These are phyloP conservation scores for Hydractinia echinata DNA, from an alignment of 30 jellyfish, hydroid and myxozoan genomes.

Conservation along the genomic window DNA sequence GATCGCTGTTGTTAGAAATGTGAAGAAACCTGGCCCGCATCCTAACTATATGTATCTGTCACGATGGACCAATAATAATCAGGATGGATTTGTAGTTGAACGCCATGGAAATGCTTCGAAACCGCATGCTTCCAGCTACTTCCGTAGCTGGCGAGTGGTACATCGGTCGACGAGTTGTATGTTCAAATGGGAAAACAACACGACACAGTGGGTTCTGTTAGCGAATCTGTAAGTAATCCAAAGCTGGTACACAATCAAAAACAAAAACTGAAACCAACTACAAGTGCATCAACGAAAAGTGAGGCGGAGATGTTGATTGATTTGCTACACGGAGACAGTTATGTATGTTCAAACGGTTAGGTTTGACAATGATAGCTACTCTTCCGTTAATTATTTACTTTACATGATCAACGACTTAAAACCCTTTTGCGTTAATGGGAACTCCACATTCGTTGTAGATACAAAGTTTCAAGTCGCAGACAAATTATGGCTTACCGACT, in stretches of 20 bases:
- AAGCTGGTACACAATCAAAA: constrained; percentile 40
- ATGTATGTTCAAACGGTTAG: constrained; percentile 42
- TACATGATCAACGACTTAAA: constrained; percentile 34
- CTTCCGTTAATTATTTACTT: constrained; percentile 26
- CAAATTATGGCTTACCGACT: constrained; percentile 41
- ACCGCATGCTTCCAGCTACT: constrained; percentile 43
- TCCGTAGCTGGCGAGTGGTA: constrained; percentile 5
- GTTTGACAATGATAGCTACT: constrained; percentile 30
- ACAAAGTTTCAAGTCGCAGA: constrained; percentile 41
- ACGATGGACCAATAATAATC: constrained; percentile 40
- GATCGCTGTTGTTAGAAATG: constrained; percentile 34
- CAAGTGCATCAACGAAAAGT: constrained; percentile 6
- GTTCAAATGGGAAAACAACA: not conserved
- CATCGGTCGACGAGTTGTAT: not conserved
- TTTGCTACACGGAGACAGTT: constrained; percentile 36
- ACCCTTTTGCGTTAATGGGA: constrained; percentile 38
- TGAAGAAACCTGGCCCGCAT: constrained; percentile 35
- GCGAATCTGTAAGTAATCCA: constrained; percentile 26
- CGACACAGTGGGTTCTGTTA: no score
- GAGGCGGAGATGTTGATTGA: constrained; percentile 34
- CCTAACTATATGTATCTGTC: constrained; percentile 28
- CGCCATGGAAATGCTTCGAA: constrained; percentile 56
- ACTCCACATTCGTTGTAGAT: constrained; percentile 42
- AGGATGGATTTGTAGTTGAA: constrained; percentile 21
- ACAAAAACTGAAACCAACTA: constrained; percentile 28